These are phyloP conservation scores for Terebella lapidaria DNA, from an alignment of 2,888 invertebrate genomes.

Conservation along the genomic window DNA sequence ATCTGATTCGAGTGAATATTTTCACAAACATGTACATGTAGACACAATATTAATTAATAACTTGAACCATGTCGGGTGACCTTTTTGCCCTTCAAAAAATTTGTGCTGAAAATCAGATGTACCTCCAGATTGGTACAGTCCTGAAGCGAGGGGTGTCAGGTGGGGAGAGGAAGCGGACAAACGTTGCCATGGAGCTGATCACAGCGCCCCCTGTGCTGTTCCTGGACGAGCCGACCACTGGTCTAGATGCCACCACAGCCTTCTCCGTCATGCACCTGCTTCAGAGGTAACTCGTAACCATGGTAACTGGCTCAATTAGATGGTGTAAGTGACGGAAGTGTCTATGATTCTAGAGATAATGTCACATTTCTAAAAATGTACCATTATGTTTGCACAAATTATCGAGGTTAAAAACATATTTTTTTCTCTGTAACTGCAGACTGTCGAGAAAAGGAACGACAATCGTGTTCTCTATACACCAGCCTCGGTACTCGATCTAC, in stretches of 20 bases:
- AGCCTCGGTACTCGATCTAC: constrained; percentile 52
- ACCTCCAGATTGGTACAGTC: constrained; percentile 47
- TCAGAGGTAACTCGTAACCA: constrained; percentile 30
- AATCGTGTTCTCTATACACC: constrained; percentile 53
- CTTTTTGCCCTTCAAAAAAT: too few relatives aligned
- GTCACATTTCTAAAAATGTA: background rate
- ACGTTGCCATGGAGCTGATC: constrained; percentile 54
- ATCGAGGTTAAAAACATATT: background rate
- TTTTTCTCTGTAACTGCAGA: background rate
- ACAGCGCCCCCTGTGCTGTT: constrained; percentile 50
- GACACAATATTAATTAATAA: too few relatives aligned
- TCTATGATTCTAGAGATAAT: background rate
- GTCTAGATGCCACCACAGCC: constrained; percentile 52
- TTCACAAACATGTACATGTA: too few relatives aligned
- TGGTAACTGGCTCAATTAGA: background rate
- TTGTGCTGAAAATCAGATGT: too few relatives aligned
- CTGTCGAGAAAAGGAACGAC: constrained; percentile 28
- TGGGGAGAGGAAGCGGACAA: constrained; percentile 52
- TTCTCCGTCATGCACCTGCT: constrained; percentile 50
- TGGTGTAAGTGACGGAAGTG: background rate
- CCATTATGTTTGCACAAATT: background rate
- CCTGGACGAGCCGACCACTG: constrained; percentile 54
- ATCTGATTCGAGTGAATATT: too few relatives aligned
- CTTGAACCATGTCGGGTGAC: too few relatives aligned
- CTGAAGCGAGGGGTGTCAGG: constrained; percentile 52